Conservation (phyloP, 1,140 invertebrate genomes). For the Lanistes nyassanus region DNA sequence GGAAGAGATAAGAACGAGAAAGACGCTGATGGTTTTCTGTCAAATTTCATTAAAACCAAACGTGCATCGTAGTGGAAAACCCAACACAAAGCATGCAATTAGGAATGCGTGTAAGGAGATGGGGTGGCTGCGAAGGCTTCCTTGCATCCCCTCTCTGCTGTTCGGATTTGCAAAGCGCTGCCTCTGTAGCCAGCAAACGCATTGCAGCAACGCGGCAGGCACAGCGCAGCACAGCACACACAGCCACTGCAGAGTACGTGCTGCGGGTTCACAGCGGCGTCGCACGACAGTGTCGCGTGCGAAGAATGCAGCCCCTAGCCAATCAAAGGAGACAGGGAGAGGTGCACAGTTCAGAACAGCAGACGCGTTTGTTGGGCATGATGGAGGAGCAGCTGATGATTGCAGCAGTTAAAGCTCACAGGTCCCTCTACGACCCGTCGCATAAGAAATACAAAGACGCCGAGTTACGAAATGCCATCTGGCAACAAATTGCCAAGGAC, state of each 20-base stretch:
- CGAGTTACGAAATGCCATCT: conserved; percentile 10
- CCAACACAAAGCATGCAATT: too few species aligned
- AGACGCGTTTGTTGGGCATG: not conserved
- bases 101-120: too few species aligned
- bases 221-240: conserved; percentile 1
- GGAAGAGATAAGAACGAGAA: too few species aligned
- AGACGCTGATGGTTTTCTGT: too few species aligned
- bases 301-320: conserved; percentile 7
- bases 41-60: too few species aligned
- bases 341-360: not conserved
- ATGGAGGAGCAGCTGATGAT: conserved; percentile 16
- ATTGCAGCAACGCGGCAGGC: not conserved
- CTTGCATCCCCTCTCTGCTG: too few species aligned
- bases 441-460: conserved; percentile 10
- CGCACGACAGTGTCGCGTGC: not conserved
- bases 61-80: too few species aligned
- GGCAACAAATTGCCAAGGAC: conserved; percentile 10
- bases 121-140: too few species aligned
- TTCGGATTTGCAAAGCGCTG: too few species aligned
- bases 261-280: not conserved
- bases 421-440: conserved; percentile 9
- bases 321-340: conserved; percentile 14
- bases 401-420: conserved; percentile 9
- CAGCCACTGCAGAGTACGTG: not conserved
- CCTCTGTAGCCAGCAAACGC: too few species aligned